phyloP scores from a whole-genome alignment of 2,888 invertebrate genomes.

The Mantis religiosa region DNA sequence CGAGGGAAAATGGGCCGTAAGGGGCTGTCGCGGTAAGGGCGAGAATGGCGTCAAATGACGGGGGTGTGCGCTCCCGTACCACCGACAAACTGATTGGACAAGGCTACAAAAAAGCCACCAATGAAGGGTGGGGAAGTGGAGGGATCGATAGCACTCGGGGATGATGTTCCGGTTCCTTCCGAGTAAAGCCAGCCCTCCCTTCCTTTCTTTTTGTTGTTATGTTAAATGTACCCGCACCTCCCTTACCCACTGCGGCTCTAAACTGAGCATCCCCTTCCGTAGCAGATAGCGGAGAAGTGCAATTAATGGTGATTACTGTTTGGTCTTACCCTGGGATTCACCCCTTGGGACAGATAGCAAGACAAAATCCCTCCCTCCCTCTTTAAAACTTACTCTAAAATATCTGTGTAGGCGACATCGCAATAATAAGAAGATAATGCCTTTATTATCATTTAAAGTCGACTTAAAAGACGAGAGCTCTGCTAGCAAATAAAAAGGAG shows the following conservation, averaged over 20 bases:
- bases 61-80: background rate
- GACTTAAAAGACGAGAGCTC: background rate
- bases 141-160: conserved; percentile 11
- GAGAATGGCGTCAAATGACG: conserved; percentile 9
- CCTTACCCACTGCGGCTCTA: background rate
- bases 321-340: background rate
- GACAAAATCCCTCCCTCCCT: too few relatives aligned
- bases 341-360: background rate
- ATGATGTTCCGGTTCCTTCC: conserved; percentile 10
- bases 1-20: conserved; percentile 11
- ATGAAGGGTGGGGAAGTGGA: background rate
- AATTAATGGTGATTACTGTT: conserved; percentile 23
- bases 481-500: background rate
- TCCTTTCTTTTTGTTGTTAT: conserved; percentile 4
- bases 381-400: background rate
- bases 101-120: conserved; percentile 20
- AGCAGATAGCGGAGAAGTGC: background rate
- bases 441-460: background rate
- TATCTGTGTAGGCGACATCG: background rate
- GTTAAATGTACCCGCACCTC: conserved; percentile 8
- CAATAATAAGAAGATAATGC: background rate
- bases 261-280: conserved; percentile 1
- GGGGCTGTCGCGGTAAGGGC: conserved; percentile 1
- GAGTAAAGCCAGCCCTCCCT: conserved; percentile 13
- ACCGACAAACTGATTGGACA: conserved; percentile 20